Percentiles rank a stretch among this genome's conserved stretches.
Evolutionary conservation across 2,113 vertebrate genomes (phyloP).

Genomic region (Limanda limanda): DNA sequence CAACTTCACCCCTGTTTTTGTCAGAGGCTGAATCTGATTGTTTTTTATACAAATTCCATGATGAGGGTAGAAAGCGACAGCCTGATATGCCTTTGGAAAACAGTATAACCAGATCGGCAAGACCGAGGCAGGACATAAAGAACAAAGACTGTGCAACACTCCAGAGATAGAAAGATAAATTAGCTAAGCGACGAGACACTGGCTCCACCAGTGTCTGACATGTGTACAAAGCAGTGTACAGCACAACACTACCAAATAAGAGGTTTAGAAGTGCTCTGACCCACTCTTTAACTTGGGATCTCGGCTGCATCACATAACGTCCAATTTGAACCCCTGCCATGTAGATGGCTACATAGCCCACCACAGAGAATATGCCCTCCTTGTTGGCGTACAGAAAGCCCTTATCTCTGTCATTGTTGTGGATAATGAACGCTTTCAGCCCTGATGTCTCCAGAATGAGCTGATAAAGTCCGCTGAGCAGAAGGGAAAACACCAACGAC

Average conservation of each 20-base stretch:
- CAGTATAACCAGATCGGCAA: constrained; percentile 83
- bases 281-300: constrained; percentile 84
- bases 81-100: constrained; percentile 85
- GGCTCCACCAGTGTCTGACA: constrained; percentile 83
- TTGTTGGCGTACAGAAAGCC: constrained; percentile 92
- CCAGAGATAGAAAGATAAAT: constrained; percentile 92
- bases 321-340: constrained; percentile 93
- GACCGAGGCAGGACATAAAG: constrained; percentile 81
- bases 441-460: constrained; percentile 83
- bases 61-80: constrained; percentile 82
- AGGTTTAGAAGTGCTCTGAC: constrained; percentile 69
- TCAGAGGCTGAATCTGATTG: background rate
- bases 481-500: constrained; percentile 84
- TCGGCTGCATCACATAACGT: constrained; percentile 82
- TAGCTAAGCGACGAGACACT: constrained; percentile 92
- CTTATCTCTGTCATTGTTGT: constrained; percentile 84
- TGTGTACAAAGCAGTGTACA: constrained; percentile 76
- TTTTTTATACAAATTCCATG: constrained; percentile 79
- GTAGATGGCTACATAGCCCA: constrained; percentile 91
- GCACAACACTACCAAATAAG: constrained; percentile 63
- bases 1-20: constrained; percentile 25
- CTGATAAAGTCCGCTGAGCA: constrained; percentile 86
- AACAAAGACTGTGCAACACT: constrained; percentile 86
- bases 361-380: constrained; percentile 90
- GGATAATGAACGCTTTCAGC: constrained; percentile 87